Base-by-base conservation (phyloP, 2,888 invertebrate species). In the Iselma pallidipennis region DNA sequence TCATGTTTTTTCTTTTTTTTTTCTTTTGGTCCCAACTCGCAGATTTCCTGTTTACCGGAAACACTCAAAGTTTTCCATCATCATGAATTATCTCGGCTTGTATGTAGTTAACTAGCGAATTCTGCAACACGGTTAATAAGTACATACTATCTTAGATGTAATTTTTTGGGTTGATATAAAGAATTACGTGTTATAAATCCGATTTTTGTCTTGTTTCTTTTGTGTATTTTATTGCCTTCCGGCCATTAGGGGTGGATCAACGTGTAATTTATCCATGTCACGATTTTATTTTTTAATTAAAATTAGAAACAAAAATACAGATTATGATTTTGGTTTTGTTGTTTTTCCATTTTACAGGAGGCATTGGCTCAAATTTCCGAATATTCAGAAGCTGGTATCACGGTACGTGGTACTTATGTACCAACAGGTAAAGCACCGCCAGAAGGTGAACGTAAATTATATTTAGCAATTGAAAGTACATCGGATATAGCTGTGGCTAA, bases 371-470 rank as follows among this genome's bases (percentile, higher is more conserved):
- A 98, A 78, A 98, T 99, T 75, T 96, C 96, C 52, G 99, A 99
- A 81, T 98, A 98, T 82, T 98, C 98, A 0, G 99, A 99, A 81
- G 99, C 98, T 0, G 99, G 99, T 33, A 92, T 99, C 66, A 98
- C 98, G 0, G 99, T 99, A 0, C 88, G 98, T 48, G 99, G 99
- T n/a, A 97, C 97, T 0, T 95, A 95, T 77, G 96, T 96, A 9
- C 91, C 91, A 0, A 89, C 92, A 1, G 96, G 96, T 61, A 95
- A 96, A 80, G 84, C 87, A 12, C 91, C 95, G 0, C 95, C 95
- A 0, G 96, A 96, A 69, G 95, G 95, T 25, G 98, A 99, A 75
- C 85, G 98, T 19, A 98, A 98, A 78, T 85, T 99, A 0, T 99
- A 98, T 82, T 86, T 99, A 69, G 97, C 98, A n/a, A 97, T 99